These are phyloP conservation scores for Coptotermes formosanus DNA, from an alignment of 1,140 invertebrate genomes.

Conservation along the genomic window DNA sequence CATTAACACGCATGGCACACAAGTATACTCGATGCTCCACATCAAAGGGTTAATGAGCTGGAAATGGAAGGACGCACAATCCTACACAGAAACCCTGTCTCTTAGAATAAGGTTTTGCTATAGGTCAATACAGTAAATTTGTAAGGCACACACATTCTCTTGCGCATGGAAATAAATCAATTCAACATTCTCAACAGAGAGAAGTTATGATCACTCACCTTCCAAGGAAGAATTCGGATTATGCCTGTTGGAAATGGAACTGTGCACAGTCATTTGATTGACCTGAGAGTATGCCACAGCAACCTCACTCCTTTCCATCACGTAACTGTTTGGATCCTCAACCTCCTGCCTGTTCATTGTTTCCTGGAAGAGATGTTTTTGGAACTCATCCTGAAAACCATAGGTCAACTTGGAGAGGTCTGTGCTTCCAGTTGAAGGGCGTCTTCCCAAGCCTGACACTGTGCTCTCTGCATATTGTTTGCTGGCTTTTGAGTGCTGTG, in stretches of 20 bases:
- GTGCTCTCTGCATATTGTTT: background rate
- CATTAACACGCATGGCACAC: no score
- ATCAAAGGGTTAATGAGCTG: no score
- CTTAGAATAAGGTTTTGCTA: no score
- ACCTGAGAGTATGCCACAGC: background rate
- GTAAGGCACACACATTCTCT: no score
- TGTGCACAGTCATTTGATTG: background rate
- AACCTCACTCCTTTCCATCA: background rate
- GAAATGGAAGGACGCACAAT: no score
- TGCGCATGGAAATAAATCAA: no score
- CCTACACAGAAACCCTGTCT: no score
- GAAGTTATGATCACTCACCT: background rate
- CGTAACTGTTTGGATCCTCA: constrained; percentile 10
- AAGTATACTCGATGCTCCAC: no score
- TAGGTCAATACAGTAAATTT: no score
- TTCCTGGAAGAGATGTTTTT: constrained; percentile 23
- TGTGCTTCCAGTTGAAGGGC: background rate
- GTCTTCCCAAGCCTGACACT: background rate
- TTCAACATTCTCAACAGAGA: background rate
- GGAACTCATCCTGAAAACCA: constrained; percentile 19
- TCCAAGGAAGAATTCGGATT: constrained; percentile 7
- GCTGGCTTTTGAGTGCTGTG: background rate
- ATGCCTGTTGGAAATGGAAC: background rate
- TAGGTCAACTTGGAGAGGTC: background rate
- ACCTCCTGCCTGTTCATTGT: background rate